Evolutionary conservation across 2,797 vertebrate genomes (phyloP).

Genomic region (Melanogrammus aeglefinus): DNA sequence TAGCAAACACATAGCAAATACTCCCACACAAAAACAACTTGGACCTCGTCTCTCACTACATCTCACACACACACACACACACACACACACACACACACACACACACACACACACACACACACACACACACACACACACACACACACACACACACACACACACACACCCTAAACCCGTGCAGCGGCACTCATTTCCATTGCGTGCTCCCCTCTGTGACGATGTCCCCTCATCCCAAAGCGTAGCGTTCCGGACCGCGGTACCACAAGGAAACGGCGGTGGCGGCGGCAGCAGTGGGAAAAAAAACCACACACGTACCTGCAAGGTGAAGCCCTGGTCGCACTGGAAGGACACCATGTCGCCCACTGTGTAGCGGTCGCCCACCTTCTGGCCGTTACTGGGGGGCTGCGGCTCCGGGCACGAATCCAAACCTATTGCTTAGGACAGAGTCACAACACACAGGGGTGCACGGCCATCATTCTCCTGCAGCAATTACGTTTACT

Average conservation of each 20-base stretch:
- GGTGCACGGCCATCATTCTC: slow-evolving; percentile 72
- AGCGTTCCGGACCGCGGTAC: too few species aligned
- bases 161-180: background rate
- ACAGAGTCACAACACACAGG: slow-evolving; percentile 77
- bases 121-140: background rate
- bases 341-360: slow-evolving; percentile 95
- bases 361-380: slow-evolving; percentile 93
- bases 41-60: too few species aligned
- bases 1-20: slow-evolving; percentile 16
- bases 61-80: background rate
- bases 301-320: slow-evolving; percentile 62
- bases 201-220: too few species aligned
- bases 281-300: too few species aligned
- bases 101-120: slow-evolving; percentile 15
- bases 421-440: slow-evolving; percentile 96
- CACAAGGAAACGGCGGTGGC: too few species aligned
- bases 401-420: slow-evolving; percentile 93
- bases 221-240: too few species aligned
- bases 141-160: slow-evolving; percentile 21
- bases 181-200: too few species aligned
- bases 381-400: slow-evolving; percentile 86
- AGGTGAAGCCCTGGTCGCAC: slow-evolving; percentile 91
- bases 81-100: slow-evolving; percentile 9
- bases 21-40: background rate
- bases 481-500: slow-evolving; percentile 29